Conservation (phyloP, 2,797 vertebrate genomes). For the Myotis daubentonii region DNA sequence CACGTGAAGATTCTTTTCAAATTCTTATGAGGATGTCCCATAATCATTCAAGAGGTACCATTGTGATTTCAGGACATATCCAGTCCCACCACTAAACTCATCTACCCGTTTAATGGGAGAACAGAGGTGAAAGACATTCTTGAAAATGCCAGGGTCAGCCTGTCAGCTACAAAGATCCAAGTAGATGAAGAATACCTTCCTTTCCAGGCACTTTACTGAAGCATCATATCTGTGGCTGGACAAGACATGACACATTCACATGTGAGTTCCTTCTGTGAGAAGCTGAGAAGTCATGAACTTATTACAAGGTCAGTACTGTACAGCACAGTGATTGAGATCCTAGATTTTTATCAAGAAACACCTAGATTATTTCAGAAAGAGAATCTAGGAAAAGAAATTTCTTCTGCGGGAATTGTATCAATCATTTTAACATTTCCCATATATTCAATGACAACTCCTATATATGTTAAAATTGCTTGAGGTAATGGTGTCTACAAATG, state of each 20-base stretch:
- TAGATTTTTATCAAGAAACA: background rate
- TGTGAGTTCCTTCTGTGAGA: background rate
- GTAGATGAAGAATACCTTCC: background rate
- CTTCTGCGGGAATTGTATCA: background rate
- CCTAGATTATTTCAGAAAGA: background rate
- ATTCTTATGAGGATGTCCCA: background rate
- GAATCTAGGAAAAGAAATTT: background rate
- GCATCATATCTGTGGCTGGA: background rate
- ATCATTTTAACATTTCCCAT: background rate
- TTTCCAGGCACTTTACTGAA: background rate
- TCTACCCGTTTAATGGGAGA: background rate
- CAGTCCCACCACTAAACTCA: background rate
- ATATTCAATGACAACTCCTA: background rate
- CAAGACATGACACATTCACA: background rate
- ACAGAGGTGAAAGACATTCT: background rate
- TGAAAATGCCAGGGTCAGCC: background rate
- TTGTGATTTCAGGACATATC: background rate
- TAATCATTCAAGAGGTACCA: background rate
- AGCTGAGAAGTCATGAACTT: background rate
- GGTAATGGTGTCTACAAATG: background rate
- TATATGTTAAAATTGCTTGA: conserved; percentile 26
- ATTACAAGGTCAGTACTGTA: background rate
- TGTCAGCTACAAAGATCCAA: background rate
- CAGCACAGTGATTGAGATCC: background rate
- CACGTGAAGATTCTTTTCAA: background rate